Base-by-base conservation (phyloP, 2,113 vertebrate genomes). In the Clupea harengus region DNA sequence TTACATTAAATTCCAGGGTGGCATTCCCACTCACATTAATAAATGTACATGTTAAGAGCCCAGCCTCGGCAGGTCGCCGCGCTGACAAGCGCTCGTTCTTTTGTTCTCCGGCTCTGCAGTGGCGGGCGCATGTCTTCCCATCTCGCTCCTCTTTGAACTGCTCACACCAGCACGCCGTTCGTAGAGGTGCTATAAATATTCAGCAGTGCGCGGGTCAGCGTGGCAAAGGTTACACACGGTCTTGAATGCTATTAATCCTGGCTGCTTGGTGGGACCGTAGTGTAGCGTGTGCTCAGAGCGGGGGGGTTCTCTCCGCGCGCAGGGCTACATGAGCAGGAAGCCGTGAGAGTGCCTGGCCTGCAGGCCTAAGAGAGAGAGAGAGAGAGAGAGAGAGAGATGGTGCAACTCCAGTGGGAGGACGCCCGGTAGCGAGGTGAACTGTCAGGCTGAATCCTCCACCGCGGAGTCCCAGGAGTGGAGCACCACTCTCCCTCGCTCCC, bases 231-330 rank as follows among this genome's bases (percentile, higher is more conserved):
- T 88, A 90, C 85, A 47, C 85, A 83, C 90, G 89, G 89, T 91
- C 90, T 91, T 92, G 92, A 93, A 93, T 93, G 92, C 92, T 93
- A 92, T 93, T 92, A 94, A 94, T 92, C 93, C 93, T 91, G 91
- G 89, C 92, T 91, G 39, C 47, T 92, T 90, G 89, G 88, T 91
- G 91, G 92, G 92, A 93, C 89, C 89, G 64, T 88, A 90, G 84
- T 90, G 86, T 89, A 93, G 91, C 90, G 88, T 91, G 92, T 87
- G 90, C 91, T 93, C 84, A 89, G 46, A 60, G 90, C 47, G 45
- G 11, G 6, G 11, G 6, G 84, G n/a, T 45, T 84, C 39, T 39
- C 39, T 45, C 54, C 17, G 39, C 44, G 72, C 86, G n/a, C n/a
- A n/a, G 52, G 90, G 91, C 85, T 87, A 89, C 88, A 90, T 84